Conservation (phyloP, 1,140 invertebrate species). For the Trypoxylus dichotomus region DNA sequence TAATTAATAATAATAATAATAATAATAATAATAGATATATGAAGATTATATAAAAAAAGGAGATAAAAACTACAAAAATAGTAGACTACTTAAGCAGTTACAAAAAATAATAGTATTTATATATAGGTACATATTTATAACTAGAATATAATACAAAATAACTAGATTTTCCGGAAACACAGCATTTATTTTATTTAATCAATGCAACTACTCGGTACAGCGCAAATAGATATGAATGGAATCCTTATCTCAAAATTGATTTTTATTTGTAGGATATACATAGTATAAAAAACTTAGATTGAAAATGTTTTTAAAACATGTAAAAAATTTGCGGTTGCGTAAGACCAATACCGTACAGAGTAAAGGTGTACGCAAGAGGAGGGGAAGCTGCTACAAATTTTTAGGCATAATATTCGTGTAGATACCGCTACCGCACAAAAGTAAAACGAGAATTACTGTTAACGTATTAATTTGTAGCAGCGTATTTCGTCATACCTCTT, state of each 20-base stretch:
- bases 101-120: slow-evolving; percentile 30
- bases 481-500: too few species aligned
- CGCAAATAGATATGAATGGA: slow-evolving; percentile 18
- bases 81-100: slow-evolving; percentile 17
- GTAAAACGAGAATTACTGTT: too few species aligned
- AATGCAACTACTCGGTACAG: neutral
- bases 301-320: too few species aligned
- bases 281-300: neutral
- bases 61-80: slow-evolving; percentile 23
- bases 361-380: too few species aligned
- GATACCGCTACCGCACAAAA: too few species aligned
- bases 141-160: slow-evolving; percentile 31
- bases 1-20: slow-evolving; percentile 35
- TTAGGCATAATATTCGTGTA: too few species aligned
- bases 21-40: slow-evolving; percentile 36
- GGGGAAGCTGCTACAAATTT: too few species aligned
- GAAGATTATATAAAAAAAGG: slow-evolving; percentile 28
- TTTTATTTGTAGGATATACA: slow-evolving; percentile 2
- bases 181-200: slow-evolving; percentile 19
- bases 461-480: too few species aligned
- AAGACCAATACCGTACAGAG: too few species aligned
- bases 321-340: too few species aligned
- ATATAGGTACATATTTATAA: slow-evolving; percentile 24
- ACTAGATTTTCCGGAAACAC: slow-evolving; percentile 20
- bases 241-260: neutral